Percentiles rank a stretch among this genome's conserved stretches.
phyloP scores from a whole-genome alignment of 2,113 vertebrate species.

The Strigops habroptila region DNA sequence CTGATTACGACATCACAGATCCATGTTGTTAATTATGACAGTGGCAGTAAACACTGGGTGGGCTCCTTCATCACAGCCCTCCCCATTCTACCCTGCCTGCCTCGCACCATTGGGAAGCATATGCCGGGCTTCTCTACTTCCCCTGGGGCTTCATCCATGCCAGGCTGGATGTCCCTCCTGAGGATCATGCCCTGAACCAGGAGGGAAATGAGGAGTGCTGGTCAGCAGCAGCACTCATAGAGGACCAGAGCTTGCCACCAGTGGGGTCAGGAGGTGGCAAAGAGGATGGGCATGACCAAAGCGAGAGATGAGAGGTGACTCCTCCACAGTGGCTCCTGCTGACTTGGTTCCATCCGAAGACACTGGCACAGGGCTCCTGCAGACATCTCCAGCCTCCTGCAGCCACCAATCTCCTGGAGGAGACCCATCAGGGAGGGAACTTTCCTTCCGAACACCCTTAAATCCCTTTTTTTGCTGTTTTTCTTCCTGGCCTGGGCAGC shows the following conservation, averaged over 20 bases:
- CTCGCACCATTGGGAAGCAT: accelerated
- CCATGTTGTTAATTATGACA: background rate
- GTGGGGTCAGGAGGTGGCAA: background rate
- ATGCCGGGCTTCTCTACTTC: background rate
- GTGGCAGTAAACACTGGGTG: background rate
- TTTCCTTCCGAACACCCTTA: background rate
- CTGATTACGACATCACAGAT: background rate
- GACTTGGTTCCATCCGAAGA: background rate
- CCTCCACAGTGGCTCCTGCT: background rate
- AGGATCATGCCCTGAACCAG: background rate
- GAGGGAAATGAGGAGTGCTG: background rate
- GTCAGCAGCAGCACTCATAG: accelerated
- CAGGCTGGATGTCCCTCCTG: accelerated
- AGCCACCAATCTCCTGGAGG: background rate
- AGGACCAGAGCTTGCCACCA: background rate
- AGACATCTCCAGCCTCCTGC: background rate
- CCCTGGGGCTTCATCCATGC: background rate
- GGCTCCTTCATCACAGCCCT: background rate
- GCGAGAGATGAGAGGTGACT: background rate
- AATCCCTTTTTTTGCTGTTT: background rate
- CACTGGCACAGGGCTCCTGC: background rate
- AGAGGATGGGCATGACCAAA: accelerated
- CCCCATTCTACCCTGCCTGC: background rate
- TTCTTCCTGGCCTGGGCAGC: background rate
- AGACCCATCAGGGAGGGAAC: background rate